Evolutionary conservation across 2,797 vertebrate species (phyloP).

Genomic region (Benthosema pterotum): DNA sequence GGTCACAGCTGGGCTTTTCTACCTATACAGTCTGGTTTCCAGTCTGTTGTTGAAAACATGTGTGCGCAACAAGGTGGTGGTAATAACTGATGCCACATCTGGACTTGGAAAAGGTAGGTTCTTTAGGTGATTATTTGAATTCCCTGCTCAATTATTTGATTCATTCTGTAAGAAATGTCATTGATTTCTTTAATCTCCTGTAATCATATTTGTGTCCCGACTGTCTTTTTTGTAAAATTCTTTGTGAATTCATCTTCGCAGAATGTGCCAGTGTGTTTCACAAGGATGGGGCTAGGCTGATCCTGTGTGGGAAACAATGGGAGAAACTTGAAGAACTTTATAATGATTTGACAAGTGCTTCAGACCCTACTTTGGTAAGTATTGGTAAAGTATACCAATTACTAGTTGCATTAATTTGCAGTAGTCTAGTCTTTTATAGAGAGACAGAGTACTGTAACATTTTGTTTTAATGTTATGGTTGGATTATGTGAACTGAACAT

Average conservation of each 20-base stretch:
- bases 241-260: constrained; percentile 49
- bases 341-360: constrained; percentile 81
- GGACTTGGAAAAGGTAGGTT: constrained; percentile 88
- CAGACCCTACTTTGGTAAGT: constrained; percentile 87
- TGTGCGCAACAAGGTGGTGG: constrained; percentile 91
- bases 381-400: neutral
- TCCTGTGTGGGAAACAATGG: constrained; percentile 92
- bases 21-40: constrained; percentile 82
- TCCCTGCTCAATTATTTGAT: neutral
- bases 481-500: too few species aligned
- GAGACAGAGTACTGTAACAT: too few species aligned
- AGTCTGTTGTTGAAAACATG: constrained; percentile 86
- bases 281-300: constrained; percentile 87
- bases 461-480: too few species aligned
- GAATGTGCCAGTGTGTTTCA: constrained; percentile 91
- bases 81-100: constrained; percentile 89
- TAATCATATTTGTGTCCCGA: neutral
- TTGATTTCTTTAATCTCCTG: neutral
- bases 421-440: too few species aligned
- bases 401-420: too few species aligned
- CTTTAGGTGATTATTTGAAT: neutral
- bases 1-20: constrained; percentile 86
- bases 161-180: neutral
- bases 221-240: neutral
- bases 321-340: constrained; percentile 87